Conservation (phyloP, 2,888 invertebrate genomes). For the Parnassius smintheus region DNA sequence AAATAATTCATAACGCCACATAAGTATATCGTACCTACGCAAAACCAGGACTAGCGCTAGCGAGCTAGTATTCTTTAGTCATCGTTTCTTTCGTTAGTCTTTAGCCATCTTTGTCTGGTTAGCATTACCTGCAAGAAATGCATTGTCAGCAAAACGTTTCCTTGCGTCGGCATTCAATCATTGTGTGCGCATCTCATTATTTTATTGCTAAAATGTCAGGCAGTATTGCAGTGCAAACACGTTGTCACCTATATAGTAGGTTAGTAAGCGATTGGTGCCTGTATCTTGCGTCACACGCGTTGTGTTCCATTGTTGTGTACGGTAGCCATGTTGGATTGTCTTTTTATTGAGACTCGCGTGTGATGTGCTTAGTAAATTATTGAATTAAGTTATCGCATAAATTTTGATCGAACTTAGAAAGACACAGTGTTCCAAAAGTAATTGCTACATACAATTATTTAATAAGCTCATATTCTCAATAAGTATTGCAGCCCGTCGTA, state of each 20-base stretch:
- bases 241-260: conserved; percentile 55
- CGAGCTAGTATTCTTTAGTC: no score
- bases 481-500: no score
- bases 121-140: conserved; percentile 1
- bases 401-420: no score
- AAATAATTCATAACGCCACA: no score
- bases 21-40: no score
- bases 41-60: no score
- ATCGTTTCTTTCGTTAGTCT: no score
- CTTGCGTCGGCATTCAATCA: conserved; percentile 35
- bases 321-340: conserved; percentile 37
- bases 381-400: no score
- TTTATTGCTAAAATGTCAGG: conserved; percentile 55
- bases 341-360: neutral
- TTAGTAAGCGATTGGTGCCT: conserved; percentile 58
- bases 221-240: conserved; percentile 61
- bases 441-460: no score
- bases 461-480: no score
- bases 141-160: conserved; percentile 10
- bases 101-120: neutral
- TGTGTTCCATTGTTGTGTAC: conserved; percentile 53
- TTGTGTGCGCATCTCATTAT: conserved; percentile 34
- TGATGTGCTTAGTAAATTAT: neutral
- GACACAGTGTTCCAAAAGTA: no score
- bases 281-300: conserved; percentile 55